Conservation (phyloP, 2,113 vertebrate species). For the Zootoca vivipara region DNA sequence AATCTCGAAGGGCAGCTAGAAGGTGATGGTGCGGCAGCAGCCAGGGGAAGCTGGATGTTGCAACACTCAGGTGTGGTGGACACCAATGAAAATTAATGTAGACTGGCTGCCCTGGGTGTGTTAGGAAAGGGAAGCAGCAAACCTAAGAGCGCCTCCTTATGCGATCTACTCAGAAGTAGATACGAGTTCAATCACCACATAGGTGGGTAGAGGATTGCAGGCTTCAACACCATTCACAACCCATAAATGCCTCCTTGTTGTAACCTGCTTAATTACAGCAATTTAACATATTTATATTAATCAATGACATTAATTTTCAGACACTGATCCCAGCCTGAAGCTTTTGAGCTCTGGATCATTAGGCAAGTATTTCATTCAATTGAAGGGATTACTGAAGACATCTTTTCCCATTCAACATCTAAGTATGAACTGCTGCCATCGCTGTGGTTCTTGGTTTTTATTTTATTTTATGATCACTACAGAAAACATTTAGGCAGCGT, state of each 20-base stretch:
- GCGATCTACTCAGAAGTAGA: background rate
- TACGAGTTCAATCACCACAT: background rate
- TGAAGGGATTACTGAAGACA: background rate
- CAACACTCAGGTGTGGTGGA: background rate
- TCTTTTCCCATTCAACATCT: background rate
- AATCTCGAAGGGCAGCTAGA: background rate
- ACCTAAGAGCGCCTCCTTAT: background rate
- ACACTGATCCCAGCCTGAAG: background rate
- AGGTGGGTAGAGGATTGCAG: background rate
- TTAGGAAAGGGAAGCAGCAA: background rate
- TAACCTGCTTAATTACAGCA: background rate
- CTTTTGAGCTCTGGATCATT: background rate
- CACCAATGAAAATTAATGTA: background rate
- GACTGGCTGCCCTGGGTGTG: background rate
- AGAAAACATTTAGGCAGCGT: background rate
- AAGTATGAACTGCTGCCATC: background rate
- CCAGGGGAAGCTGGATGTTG: background rate
- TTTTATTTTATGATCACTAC: background rate
- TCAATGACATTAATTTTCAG: background rate
- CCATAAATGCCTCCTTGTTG: background rate
- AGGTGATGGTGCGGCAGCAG: background rate
- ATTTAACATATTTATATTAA: background rate
- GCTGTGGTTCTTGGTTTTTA: background rate
- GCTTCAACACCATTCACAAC: background rate
- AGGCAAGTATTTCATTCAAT: background rate